These are phyloP conservation scores for Clusia tigrina DNA, from an alignment of 2,888 invertebrate genomes.

Conservation along the genomic window DNA sequence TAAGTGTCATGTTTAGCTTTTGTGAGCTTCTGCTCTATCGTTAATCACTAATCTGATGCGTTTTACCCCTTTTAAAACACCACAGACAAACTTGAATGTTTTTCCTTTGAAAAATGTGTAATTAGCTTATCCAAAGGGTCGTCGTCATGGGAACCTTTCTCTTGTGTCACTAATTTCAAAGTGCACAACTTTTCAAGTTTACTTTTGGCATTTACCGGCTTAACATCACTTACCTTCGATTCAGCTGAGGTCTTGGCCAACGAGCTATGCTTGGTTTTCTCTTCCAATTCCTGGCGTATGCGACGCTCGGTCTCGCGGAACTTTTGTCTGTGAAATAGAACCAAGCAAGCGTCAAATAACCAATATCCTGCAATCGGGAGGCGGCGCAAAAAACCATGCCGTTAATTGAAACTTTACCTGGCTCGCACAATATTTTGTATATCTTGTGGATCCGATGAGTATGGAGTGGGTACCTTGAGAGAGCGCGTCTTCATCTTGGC, in stretches of 20 bases:
- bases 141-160: too few species aligned
- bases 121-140: too few species aligned
- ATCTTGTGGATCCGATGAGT: constrained; percentile 56
- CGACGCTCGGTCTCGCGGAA: constrained; percentile 58
- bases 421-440: constrained; percentile 57
- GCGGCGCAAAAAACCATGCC: neutral
- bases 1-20: too few species aligned
- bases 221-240: constrained; percentile 23
- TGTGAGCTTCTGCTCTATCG: too few species aligned
- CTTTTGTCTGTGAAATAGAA: constrained; percentile 45
- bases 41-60: too few species aligned
- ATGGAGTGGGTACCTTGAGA: constrained; percentile 47
- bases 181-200: neutral
- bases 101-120: too few species aligned
- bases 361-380: neutral
- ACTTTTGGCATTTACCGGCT: constrained; percentile 23
- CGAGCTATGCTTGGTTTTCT: constrained; percentile 41
- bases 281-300: constrained; percentile 52
- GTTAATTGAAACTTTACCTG: constrained; percentile 44
- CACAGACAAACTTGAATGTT: too few species aligned
- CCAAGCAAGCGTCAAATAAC: neutral
- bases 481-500: constrained; percentile 59
- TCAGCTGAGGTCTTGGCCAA: constrained; percentile 17
- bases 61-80: too few species aligned
- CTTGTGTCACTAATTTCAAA: neutral